These are phyloP conservation scores for Pocillopora grandis DNA, from an alignment of 92 coral and sea anemone species.

Conservation along the genomic window DNA sequence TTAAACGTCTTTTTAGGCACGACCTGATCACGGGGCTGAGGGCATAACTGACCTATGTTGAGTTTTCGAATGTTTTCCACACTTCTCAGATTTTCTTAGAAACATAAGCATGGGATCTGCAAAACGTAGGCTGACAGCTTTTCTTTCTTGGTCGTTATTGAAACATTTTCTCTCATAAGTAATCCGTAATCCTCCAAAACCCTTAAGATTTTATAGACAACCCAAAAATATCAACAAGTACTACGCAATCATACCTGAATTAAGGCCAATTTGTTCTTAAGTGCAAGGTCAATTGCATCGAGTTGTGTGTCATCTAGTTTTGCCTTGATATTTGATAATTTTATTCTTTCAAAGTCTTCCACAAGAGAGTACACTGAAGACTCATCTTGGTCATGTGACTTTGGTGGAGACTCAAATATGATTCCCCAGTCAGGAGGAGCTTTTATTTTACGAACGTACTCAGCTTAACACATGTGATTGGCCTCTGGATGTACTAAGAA, in stretches of 20 bases:
- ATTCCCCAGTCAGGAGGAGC: conserved; percentile 69
- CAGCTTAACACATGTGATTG: conserved; percentile 24
- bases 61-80: no score
- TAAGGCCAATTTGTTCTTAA: conserved; percentile 60
- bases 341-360: conserved; percentile 33
- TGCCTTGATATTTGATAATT: not conserved
- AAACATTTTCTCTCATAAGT: no score
- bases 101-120: no score
- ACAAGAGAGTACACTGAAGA: conserved; percentile 26
- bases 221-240: no score
- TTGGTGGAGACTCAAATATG: conserved; percentile 33
- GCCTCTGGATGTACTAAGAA: conserved; percentile 48
- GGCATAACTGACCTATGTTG: no score
- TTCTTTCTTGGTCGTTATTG: no score
- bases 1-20: no score
- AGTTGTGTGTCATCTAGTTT: conserved; percentile 73
- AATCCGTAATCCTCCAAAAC: no score
- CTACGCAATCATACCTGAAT: conserved; percentile 59
- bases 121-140: no score
- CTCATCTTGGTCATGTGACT: not conserved
- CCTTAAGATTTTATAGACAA: no score
- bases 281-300: conserved; percentile 65
- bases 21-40: no score
- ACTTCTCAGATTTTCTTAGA: no score
- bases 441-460: conserved; percentile 43